A percentile compares a stretch with the other conserved stretches of the same genome.
These are phyloP conservation scores for Drosophila mettleri DNA, from an alignment of 2,888 invertebrate genomes.

Conservation along the genomic window DNA sequence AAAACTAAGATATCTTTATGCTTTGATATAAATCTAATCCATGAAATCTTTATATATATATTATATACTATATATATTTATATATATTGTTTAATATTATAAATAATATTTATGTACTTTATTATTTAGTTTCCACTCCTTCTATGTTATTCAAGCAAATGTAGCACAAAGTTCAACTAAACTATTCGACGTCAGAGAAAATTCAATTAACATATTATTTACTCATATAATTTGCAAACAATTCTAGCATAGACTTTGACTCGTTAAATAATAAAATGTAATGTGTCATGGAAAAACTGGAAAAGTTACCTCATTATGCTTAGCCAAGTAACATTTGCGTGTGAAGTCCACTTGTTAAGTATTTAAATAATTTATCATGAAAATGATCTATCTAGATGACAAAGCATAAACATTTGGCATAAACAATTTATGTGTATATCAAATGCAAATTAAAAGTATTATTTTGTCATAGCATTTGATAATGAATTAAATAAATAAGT, in stretches of 20 bases:
- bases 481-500: constrained; percentile 29
- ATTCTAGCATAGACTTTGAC: background rate
- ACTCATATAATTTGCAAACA: background rate
- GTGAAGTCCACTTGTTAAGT: constrained; percentile 36
- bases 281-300: constrained; percentile 26
- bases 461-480: constrained; percentile 12
- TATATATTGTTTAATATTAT: background rate
- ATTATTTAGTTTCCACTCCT: background rate
- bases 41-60: background rate
- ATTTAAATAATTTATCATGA: constrained; percentile 16
- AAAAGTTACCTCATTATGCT: background rate
- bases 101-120: background rate
- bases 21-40: background rate
- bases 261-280: background rate
- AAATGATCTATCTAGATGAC: constrained; percentile 16
- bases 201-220: constrained; percentile 12
- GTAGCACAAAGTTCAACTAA: background rate
- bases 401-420: constrained; percentile 11
- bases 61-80: background rate
- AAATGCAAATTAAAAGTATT: constrained; percentile 12
- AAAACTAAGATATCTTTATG: no score
- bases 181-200: constrained; percentile 1
- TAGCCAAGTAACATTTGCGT: constrained; percentile 14
- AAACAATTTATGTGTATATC: background rate
- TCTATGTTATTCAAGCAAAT: background rate